Conservation (phyloP, 2,797 vertebrate species). For the Pseudochaenichthys georgianus region DNA sequence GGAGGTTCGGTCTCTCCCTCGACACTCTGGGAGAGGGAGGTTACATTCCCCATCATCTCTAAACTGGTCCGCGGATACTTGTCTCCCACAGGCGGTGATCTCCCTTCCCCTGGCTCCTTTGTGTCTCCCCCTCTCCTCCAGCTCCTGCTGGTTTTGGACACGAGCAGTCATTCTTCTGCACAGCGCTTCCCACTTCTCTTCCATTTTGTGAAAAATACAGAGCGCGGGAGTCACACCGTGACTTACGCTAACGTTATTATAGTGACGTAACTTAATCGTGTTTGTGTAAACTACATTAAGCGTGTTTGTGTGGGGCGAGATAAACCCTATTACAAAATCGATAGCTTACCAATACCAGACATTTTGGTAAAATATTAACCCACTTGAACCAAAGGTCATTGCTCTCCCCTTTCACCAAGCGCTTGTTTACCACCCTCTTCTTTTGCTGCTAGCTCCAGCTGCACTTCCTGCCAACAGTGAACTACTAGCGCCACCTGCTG, state of each 20-base stretch:
- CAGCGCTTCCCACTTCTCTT: constrained; percentile 27
- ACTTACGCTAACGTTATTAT: background rate
- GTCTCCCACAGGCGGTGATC: background rate
- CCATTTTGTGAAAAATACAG: constrained; percentile 14
- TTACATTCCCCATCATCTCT: too few species aligned
- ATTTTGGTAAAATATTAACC: background rate
- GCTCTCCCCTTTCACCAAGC: too few species aligned
- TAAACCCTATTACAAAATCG: background rate
- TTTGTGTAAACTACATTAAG: background rate
- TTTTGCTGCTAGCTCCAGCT: background rate
- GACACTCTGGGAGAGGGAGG: background rate
- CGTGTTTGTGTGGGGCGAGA: background rate
- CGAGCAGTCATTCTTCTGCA: constrained; percentile 37
- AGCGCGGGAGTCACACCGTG: background rate
- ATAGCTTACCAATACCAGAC: too few species aligned
- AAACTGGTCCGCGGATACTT: background rate
- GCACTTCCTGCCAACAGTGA: constrained; percentile 28
- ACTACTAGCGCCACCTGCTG: constrained; percentile 62
- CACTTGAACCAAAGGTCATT: background rate
- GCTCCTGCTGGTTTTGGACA: constrained; percentile 28
- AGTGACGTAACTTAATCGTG: background rate
- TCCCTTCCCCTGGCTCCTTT: background rate
- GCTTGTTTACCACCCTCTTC: constrained; percentile 35
- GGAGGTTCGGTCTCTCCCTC: constrained; percentile 9
- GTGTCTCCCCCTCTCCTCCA: background rate